A percentile compares a stretch with the other conserved stretches of the same genome.
These are phyloP conservation scores for Nothobranchius kuhntae DNA, from an alignment of 2,113 vertebrate species.

Conservation along the genomic window DNA sequence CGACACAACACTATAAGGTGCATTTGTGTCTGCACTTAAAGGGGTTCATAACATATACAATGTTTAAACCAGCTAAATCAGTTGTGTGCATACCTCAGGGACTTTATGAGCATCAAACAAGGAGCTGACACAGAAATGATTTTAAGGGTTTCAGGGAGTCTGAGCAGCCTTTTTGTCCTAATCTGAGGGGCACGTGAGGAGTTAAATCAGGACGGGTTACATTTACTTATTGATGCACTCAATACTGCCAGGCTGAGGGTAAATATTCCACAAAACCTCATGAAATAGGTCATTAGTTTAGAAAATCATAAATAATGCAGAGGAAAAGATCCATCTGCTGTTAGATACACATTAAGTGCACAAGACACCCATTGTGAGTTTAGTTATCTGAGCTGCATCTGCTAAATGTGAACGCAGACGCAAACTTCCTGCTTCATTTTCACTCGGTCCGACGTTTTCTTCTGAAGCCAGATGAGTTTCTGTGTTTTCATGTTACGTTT, in stretches of 20 bases:
- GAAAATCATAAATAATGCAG: conserved; percentile 54
- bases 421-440: conserved; percentile 39
- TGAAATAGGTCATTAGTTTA: conserved; percentile 54
- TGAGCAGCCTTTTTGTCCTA: conserved; percentile 21
- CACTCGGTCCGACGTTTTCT: conserved; percentile 15
- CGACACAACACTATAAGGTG: conserved; percentile 41
- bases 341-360: conserved; percentile 63
- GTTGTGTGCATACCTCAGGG: conserved; percentile 11
- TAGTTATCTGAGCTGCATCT: conserved; percentile 38
- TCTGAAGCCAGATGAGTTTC: conserved; percentile 35
- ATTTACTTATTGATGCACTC: conserved; percentile 60
- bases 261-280: conserved; percentile 72
- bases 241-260: conserved; percentile 56
- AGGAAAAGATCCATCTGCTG: conserved; percentile 19
- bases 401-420: conserved; percentile 32
- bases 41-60: conserved; percentile 37
- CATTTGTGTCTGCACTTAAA: conserved; percentile 52
- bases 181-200: conserved; percentile 32
- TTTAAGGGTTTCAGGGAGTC: conserved; percentile 15
- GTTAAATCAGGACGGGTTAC: conserved; percentile 32
- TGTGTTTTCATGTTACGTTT: conserved; percentile 46
- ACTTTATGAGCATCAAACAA: conserved; percentile 10
- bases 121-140: conserved; percentile 26
- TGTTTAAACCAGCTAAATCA: conserved; percentile 32
- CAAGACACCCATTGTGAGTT: conserved; percentile 1